These are phyloP conservation scores for Drosophila obscura DNA, from an alignment of 1,140 invertebrate species.

Conservation along the genomic window DNA sequence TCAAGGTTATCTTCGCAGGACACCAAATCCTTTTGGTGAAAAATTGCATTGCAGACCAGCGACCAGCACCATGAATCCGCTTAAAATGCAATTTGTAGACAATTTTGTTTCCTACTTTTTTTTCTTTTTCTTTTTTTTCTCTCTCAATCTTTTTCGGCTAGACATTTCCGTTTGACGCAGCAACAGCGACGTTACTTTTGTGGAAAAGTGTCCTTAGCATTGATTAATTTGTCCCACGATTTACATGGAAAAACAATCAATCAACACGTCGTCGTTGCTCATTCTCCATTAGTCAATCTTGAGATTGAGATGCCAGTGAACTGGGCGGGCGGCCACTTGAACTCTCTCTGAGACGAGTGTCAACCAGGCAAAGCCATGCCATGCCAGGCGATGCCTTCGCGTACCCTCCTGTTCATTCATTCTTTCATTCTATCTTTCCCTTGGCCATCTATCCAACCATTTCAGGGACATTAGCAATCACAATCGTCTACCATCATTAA, in stretches of 20 bases:
- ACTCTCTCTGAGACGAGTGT: conserved; percentile 42
- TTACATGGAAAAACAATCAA: conserved; percentile 84
- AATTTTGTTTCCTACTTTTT: conserved; percentile 10
- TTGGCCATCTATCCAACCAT: conserved; percentile 21
- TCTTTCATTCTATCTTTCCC: conserved; percentile 13
- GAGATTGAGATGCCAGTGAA: conserved; percentile 64
- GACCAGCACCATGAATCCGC: conserved; percentile 18
- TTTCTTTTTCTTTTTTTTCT: not conserved
- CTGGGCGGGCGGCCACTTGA: conserved; percentile 69
- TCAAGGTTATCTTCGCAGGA: conserved; percentile 63
- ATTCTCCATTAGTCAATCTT: conserved; percentile 75
- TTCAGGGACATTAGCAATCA: conserved; percentile 60
- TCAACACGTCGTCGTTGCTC: conserved; percentile 66
- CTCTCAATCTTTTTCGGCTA: conserved; percentile 13
- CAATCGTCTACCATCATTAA: conserved; percentile 77
- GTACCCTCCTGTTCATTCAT: conserved; percentile 1
- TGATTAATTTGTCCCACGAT: conserved; percentile 83
- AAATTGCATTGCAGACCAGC: conserved; percentile 49
- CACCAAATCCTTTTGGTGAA: conserved; percentile 55
- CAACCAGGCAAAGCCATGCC: conserved; percentile 51
- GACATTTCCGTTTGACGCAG: conserved; percentile 48
- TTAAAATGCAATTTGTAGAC: conserved; percentile 77
- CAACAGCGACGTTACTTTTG: conserved; percentile 62
- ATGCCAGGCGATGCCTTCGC: conserved; percentile 11
- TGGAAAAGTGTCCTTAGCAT: conserved; percentile 81